Conservation (phyloP, 2,797 vertebrate species). For the Cottoperca gobio region DNA sequence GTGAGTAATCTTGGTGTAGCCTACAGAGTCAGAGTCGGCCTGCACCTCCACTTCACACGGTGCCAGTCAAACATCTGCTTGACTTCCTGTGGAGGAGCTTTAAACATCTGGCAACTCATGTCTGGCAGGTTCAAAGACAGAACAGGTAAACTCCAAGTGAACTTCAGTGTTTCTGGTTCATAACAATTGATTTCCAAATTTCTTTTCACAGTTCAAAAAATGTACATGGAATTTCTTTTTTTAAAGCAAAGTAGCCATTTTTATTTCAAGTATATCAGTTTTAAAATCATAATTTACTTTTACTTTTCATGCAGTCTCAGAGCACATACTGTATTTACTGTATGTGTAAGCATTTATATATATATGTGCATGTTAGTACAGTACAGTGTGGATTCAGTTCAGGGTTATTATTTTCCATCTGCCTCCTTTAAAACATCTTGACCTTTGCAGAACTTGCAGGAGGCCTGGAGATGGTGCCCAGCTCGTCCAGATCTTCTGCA, state of each 20-base stretch:
- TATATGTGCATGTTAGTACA: background rate
- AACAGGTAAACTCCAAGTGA: slow-evolving; percentile 60
- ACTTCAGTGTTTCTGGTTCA: slow-evolving; percentile 31
- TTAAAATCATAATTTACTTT: background rate
- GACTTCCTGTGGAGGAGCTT: slow-evolving; percentile 51
- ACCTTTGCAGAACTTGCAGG: slow-evolving; percentile 48
- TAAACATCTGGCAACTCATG: slow-evolving; percentile 70
- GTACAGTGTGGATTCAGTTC: slow-evolving; percentile 27
- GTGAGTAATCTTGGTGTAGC: slow-evolving; percentile 40
- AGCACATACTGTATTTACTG: background rate
- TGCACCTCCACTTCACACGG: slow-evolving; percentile 29
- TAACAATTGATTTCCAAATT: slow-evolving; percentile 29
- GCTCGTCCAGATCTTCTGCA: slow-evolving; percentile 53
- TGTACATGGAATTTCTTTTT: slow-evolving; percentile 19
- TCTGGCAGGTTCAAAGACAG: slow-evolving; percentile 52
- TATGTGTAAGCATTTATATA: slow-evolving; percentile 2
- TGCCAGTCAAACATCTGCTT: slow-evolving; percentile 59
- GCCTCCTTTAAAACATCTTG: slow-evolving; percentile 55
- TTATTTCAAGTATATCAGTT: background rate
- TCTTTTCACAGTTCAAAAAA: slow-evolving; percentile 21
- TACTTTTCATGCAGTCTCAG: background rate
- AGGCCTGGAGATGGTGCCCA: slow-evolving; percentile 61
- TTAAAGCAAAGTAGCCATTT: background rate
- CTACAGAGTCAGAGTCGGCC: slow-evolving; percentile 10
- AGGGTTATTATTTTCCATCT: slow-evolving; percentile 60